Evolutionary conservation across 2,888 invertebrate species (phyloP), one percentile per base, ranked within the genome.

Genomic region (Cephus pulcher): DNA sequence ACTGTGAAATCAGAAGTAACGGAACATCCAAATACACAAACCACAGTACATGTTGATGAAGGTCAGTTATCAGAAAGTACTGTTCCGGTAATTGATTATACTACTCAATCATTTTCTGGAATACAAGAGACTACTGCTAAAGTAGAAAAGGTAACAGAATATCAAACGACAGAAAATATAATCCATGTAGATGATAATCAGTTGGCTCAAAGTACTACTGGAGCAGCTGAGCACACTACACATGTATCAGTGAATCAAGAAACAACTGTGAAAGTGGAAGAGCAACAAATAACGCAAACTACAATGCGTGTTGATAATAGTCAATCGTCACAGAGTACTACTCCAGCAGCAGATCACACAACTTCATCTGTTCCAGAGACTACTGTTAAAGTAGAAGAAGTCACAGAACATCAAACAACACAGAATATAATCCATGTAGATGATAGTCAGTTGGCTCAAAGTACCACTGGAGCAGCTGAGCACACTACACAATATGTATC

Each of bases 31-130:
- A 56, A 15, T 33, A 68, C 30, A 56, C 11, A 32, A 56, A 9
- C 11, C n/a, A n/a, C 68, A 30, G 23, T 40, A 11, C 6, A 75
- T 12, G 15, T 35, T 70, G 30, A 56, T 23, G 73, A 32, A 32
- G 78, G 33, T 69, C 70, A 74, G 69, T 35, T 74, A 12, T 69
- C 75, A n/a, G 40, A 70, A 34, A 37, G 74, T 32, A 68, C 70
- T 34, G 30, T 75, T 32, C 40, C 71, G 34, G 40, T 35, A 32
- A 12, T 75, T 3, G 75, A 69, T 69, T 32, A 69, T 15, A 70
- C 70, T n/a, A 78, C 75, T 11, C 70, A 78, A 37, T 35, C 75
- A 34, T 32, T 33, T 32, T 70, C 30, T 12, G 75, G 35, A 34
- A 70, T 33, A 34, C 30, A n/a, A 12, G 70, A 70, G 15, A 70